Evolutionary conservation across 2,797 vertebrate genomes (phyloP), one percentile per base, ranked within the genome.

Genomic region (Peromyscus aztecus): DNA sequence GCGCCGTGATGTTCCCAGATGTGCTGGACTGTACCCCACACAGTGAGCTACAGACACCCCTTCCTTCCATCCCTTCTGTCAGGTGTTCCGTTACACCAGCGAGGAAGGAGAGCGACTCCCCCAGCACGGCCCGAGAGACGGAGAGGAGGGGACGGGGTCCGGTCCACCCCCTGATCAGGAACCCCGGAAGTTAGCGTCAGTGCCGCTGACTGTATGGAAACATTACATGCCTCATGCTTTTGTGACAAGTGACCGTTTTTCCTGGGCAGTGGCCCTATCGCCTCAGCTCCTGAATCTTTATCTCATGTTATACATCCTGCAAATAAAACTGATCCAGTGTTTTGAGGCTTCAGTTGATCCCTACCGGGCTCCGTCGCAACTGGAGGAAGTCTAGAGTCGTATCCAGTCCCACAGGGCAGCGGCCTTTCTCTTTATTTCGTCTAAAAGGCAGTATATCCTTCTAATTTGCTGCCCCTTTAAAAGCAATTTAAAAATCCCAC

Each of bases 401-500:
- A 34, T 90, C 85, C 92, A 80, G 82, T 95, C 83, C 87, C 90
- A 84, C 78, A 71, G 69, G 90, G 88, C 88, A 82, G 63, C 88
- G 92, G 91, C 65, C 73, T 96, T 97, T 94, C 23, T 34, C 34
- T 57, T 59, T 81, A 88, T 96, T 97, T 92, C 75, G 91, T 65
- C 76, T 78, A 77, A 90, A 95, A 90, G n/a, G 78, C 92, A 97
- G 86, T 46, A 27, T 77, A 46, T 89, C 52, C 82, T 86, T 96
- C 89, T 95, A 93, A 95, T 96, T 97, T 93, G 78, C 77, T 85
- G 61, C 73, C 55, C 63, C 81, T 97, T 96, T 37, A 89, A 91
- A 97, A 95, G 89, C 55, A 93, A 96, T 91, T 90, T 97, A 34
- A 85, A 96, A 97, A 83, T 91, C 17, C 78, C 77, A 96, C 3